Percentiles rank a stretch among this genome's conserved stretches.
phyloP scores from a whole-genome alignment of 64 coral and sea anemone species.

The Montipora capricornis region DNA sequence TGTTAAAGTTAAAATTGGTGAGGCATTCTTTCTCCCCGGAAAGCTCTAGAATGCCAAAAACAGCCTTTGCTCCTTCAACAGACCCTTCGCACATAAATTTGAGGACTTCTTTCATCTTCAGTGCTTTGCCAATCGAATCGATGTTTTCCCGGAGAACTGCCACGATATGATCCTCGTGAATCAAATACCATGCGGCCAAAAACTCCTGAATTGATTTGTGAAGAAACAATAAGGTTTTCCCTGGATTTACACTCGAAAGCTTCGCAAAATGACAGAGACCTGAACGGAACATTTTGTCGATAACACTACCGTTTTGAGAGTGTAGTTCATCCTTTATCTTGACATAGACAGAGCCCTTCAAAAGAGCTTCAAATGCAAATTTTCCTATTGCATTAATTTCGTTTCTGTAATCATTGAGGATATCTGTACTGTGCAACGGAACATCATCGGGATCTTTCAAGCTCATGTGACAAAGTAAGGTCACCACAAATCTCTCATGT shows the following conservation, averaged over 20 bases:
- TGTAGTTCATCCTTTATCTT: not conserved
- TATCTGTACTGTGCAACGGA: not conserved
- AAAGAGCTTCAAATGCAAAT: not conserved
- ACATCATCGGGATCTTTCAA: not conserved
- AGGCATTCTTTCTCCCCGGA: not conserved
- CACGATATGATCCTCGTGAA: not conserved
- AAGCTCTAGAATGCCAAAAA: not conserved
- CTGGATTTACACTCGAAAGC: not conserved
- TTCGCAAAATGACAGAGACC: constrained; percentile 20
- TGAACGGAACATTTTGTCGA: constrained; percentile 6
- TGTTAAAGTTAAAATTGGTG: not conserved
- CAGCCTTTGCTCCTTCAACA: not conserved
- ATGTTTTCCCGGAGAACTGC: not conserved
- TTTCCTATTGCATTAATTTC: constrained; percentile 4
- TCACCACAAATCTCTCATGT: constrained; percentile 30
- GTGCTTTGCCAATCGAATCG: not conserved
- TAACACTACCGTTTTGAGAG: not conserved
- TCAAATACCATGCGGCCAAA: constrained; percentile 39
- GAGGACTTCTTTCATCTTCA: not conserved
- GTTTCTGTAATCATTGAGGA: not conserved
- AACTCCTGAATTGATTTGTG: constrained; percentile 62
- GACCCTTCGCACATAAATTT: constrained; percentile 17
- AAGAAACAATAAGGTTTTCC: constrained; percentile 34
- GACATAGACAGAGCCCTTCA: constrained; percentile 1
- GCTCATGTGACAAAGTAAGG: constrained; percentile 21